A percentile compares a stretch with the other conserved stretches of the same genome.
Conservation (phyloP, 2,888 invertebrate species). For the Sympetrum striolatum region DNA sequence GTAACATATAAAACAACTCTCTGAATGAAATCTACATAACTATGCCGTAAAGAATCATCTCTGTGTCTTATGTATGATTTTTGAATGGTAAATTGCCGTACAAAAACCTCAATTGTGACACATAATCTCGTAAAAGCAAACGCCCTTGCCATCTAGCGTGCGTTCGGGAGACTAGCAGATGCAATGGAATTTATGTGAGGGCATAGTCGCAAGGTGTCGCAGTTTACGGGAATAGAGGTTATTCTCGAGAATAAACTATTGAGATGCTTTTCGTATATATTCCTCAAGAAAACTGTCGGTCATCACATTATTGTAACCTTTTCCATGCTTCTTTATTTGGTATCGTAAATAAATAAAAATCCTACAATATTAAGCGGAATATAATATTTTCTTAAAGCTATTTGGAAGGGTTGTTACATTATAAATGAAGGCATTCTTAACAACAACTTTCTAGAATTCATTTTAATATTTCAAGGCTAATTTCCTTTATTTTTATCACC, state of each 20-base stretch:
- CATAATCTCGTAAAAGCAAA: background rate
- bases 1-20: no score
- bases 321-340: background rate
- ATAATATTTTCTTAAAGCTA: no score
- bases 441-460: no score
- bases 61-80: no score
- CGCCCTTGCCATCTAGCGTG: slow-evolving; percentile 15
- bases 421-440: no score
- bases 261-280: background rate
- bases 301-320: background rate
- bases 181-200: background rate
- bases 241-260: background rate
- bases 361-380: no score
- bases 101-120: background rate
- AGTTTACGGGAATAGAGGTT: background rate
- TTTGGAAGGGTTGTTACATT: no score
- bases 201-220: background rate
- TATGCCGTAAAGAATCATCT: no score
- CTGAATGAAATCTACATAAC: no score
- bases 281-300: background rate
- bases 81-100: background rate
- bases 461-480: no score
- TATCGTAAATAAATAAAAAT: background rate
- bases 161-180: background rate
- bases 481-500: no score